Conservation (phyloP, 2,888 invertebrate genomes). For the Serrognathus titanus region DNA sequence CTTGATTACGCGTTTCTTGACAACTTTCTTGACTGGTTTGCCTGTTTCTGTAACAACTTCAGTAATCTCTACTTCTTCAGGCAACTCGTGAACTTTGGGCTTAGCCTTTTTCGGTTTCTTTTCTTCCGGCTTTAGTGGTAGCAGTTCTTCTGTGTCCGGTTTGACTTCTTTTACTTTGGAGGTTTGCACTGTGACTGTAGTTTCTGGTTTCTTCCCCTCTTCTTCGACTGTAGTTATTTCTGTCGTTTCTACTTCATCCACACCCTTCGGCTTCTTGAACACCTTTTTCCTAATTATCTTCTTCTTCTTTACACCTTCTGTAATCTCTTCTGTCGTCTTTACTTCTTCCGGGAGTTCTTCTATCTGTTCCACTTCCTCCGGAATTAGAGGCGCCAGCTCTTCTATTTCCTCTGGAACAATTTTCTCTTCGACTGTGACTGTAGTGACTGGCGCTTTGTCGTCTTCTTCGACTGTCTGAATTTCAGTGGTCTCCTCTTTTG, state of each 20-base stretch:
- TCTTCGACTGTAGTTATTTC: slow-evolving; percentile 39
- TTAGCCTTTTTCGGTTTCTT: slow-evolving; percentile 17
- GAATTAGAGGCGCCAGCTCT: slow-evolving; percentile 20
- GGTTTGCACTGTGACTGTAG: slow-evolving; percentile 30
- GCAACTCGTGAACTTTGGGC: slow-evolving; percentile 27
- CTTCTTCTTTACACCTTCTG: slow-evolving; percentile 35
- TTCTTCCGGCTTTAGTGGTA: neutral
- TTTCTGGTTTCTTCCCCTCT: slow-evolving; percentile 43
- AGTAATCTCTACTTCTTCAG: slow-evolving; percentile 28
- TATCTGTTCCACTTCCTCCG: slow-evolving; percentile 24
- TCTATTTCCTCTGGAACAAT: slow-evolving; percentile 44
- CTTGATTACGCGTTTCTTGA: slow-evolving; percentile 36
- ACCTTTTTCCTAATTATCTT: slow-evolving; percentile 29
- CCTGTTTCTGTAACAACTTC: slow-evolving; percentile 36
- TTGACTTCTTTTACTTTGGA: slow-evolving; percentile 21
- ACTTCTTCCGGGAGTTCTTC: slow-evolving; percentile 33
- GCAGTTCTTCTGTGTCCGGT: neutral
- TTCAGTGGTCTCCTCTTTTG: slow-evolving; percentile 32
- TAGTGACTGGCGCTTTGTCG: slow-evolving; percentile 46
- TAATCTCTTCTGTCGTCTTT: slow-evolving; percentile 23
- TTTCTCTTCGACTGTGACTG: slow-evolving; percentile 38
- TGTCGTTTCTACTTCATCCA: slow-evolving; percentile 27
- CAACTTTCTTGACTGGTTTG: slow-evolving; percentile 29
- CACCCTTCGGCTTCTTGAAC: slow-evolving; percentile 25
- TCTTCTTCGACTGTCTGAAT: slow-evolving; percentile 27